Evolutionary conservation across 1,140 invertebrate genomes (phyloP).

Genomic region (Philotrypesis tridentata): DNA sequence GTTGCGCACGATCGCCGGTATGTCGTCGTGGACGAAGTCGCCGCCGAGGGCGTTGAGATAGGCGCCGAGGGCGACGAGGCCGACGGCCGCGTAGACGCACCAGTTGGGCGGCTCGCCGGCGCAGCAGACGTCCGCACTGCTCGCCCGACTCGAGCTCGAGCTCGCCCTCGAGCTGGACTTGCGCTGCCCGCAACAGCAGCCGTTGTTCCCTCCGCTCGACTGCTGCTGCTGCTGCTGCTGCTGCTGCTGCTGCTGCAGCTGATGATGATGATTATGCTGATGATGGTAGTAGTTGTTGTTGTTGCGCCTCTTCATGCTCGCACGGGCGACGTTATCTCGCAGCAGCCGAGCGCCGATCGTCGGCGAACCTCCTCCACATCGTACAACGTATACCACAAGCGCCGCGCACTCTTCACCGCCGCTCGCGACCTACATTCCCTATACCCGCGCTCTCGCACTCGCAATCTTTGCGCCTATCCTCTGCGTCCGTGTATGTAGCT

Average conservation of each 20-base stretch:
- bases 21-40: conserved; percentile 93
- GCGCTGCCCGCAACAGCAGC: conserved; percentile 55
- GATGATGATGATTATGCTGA: too few species aligned
- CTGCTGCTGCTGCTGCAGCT: not conserved
- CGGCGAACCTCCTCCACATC: not conserved
- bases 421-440: conserved; percentile 31
- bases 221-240: conserved; percentile 19
- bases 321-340: not conserved
- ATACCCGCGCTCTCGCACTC: not conserved
- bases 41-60: conserved; percentile 87
- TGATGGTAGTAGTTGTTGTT: conserved; percentile 14
- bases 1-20: conserved; percentile 90
- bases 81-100: conserved; percentile 77
- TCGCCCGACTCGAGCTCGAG: conserved; percentile 44
- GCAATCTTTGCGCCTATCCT: not conserved
- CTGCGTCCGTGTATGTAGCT: not conserved
- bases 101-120: conserved; percentile 62
- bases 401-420: not conserved
- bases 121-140: conserved; percentile 18
- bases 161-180: conserved; percentile 46
- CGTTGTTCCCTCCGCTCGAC: not conserved
- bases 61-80: conserved; percentile 79
- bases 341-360: not conserved
- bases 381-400: not conserved
- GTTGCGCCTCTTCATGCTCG: conserved; percentile 6